phyloP scores from a whole-genome alignment of 2,113 vertebrate species.

The Cyrtonyx montezumae region DNA sequence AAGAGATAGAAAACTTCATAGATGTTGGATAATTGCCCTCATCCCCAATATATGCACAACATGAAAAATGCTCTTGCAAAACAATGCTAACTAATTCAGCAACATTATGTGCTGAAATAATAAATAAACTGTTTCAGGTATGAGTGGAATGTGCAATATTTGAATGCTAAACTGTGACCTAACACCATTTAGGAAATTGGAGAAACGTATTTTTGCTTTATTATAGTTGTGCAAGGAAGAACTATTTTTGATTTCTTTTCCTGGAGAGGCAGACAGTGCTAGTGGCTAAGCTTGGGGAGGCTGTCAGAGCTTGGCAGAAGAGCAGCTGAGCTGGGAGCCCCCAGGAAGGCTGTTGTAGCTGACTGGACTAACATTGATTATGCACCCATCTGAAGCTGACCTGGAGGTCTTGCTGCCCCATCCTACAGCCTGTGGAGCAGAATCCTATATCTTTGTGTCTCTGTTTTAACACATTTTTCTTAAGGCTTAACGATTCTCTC shows the following conservation, averaged over 20 bases:
- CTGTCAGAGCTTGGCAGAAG: neutral
- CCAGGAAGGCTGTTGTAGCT: neutral
- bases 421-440: neutral
- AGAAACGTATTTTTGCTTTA: neutral
- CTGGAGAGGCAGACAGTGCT: neutral
- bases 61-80: too few relatives aligned
- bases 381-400: neutral
- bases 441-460: neutral
- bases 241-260: neutral
- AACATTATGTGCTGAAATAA: neutral
- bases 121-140: neutral
- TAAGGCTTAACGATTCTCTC: neutral
- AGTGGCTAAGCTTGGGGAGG: neutral
- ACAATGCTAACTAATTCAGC: too few relatives aligned
- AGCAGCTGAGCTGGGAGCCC: constrained; percentile 1
- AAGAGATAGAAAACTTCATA: neutral
- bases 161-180: neutral
- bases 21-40: neutral
- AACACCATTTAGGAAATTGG: neutral
- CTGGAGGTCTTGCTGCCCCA: neutral
- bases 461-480: neutral
- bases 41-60: neutral
- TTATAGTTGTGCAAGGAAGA: neutral
- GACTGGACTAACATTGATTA: neutral
- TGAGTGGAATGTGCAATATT: neutral